Evolutionary conservation across 2,888 invertebrate species (phyloP).

Genomic region (Drosophila setosimentum): DNA sequence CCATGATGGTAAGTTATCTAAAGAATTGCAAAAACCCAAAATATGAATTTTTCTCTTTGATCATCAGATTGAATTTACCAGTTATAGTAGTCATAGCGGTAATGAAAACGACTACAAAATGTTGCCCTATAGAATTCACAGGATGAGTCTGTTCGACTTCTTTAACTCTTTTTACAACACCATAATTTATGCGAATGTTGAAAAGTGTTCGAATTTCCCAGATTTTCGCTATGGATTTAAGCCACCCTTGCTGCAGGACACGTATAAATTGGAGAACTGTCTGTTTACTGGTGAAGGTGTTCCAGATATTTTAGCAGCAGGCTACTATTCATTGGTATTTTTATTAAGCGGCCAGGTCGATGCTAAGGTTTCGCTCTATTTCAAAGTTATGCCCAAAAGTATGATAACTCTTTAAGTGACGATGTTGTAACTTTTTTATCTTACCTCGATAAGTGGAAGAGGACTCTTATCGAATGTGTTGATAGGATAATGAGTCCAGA

Average conservation of each 20-base stretch:
- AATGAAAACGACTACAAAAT: not conserved
- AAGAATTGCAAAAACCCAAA: not conserved
- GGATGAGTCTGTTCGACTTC: not conserved
- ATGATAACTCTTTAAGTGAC: not conserved
- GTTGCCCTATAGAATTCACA: not conserved
- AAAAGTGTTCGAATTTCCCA: not conserved
- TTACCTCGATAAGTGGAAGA: not conserved
- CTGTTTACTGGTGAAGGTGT: not conserved
- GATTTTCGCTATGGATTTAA: not conserved
- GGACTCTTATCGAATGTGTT: too few relatives aligned
- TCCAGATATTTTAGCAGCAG: not conserved
- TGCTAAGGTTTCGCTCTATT: rapidly evolving
- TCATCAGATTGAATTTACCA: not conserved
- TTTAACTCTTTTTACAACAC: not conserved
- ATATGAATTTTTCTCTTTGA: not conserved
- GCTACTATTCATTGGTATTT: not conserved
- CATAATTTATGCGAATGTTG: not conserved
- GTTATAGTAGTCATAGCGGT: not conserved
- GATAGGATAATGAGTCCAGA: too few relatives aligned
- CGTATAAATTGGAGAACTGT: not conserved
- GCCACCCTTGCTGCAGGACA: not conserved
- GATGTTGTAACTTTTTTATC: not conserved
- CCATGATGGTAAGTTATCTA: not conserved
- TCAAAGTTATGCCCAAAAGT: not conserved
- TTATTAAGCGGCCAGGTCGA: not conserved